Evolutionary conservation across 2,888 invertebrate species (phyloP).

Genomic region (Myopa testacea): DNA sequence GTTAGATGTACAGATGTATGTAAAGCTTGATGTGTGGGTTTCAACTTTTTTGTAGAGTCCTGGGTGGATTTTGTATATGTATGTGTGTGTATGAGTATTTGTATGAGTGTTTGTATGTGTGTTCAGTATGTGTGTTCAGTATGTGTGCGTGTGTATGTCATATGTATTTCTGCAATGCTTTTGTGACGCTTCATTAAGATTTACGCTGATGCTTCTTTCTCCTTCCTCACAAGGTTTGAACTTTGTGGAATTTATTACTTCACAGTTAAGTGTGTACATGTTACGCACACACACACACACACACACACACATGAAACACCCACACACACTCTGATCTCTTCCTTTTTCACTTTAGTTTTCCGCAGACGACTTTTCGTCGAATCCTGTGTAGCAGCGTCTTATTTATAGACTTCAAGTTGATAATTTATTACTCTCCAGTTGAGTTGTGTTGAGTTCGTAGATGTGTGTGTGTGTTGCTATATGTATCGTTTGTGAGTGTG

Average conservation of each 20-base stretch:
- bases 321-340: background rate
- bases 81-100: background rate
- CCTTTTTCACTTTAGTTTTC: no score
- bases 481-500: no score
- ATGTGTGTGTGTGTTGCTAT: no score
- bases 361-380: no score
- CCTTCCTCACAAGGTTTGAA: no score
- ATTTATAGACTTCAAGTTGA: slow-evolving; percentile 52
- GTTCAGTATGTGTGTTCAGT: background rate
- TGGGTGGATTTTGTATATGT: background rate
- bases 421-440: slow-evolving; percentile 51
- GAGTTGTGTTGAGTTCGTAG: slow-evolving; percentile 22
- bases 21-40: background rate
- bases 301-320: background rate
- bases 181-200: no score
- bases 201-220: no score
- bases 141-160: background rate
- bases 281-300: slow-evolving; percentile 11
- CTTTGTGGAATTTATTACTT: slow-evolving; percentile 10
- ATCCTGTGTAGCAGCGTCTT: slow-evolving; percentile 44
- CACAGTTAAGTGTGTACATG: slow-evolving; percentile 10
- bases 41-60: background rate
- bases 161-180: background rate
- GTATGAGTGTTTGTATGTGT: background rate
- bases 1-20: background rate